Evolutionary conservation across 2,888 invertebrate genomes (phyloP).

Genomic region (Coronaproctus castanopsis): DNA sequence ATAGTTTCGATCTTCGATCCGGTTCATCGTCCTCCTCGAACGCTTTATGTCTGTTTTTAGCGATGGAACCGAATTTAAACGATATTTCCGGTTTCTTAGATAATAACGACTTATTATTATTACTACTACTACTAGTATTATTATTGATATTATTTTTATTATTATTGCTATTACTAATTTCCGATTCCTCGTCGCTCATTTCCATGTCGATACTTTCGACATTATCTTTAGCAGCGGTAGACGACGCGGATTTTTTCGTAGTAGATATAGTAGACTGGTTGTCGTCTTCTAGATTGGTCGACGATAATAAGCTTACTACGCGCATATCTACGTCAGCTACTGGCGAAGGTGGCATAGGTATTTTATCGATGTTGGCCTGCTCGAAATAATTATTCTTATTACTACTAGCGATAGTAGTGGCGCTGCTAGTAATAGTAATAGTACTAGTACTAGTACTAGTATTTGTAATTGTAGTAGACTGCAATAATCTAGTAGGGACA

Average conservation of each 20-base stretch:
- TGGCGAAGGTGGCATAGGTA: constrained; percentile 11
- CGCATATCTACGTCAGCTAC: not conserved
- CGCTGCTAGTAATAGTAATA: not conserved
- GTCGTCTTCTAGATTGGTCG: not conserved
- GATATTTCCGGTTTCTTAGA: not conserved
- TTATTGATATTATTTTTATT: not conserved
- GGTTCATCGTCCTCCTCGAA: not conserved
- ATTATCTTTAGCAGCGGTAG: constrained; percentile 32
- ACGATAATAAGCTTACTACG: not conserved
- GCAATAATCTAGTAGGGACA: too few relatives aligned
- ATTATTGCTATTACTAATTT: not conserved
- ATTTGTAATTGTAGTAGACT: too few relatives aligned
- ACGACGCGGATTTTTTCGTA: not conserved
- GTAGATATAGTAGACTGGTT: not conserved
- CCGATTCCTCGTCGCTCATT: constrained; percentile 38
- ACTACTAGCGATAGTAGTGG: not conserved
- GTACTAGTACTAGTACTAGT: not conserved
- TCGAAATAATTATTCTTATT: not conserved
- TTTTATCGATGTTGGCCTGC: not conserved
- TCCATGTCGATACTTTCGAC: constrained; percentile 72
- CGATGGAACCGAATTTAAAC: not conserved
- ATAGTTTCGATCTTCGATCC: not conserved
- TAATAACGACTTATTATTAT: not conserved
- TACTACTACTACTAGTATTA: too few relatives aligned
- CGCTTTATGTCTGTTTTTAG: not conserved